Conservation (phyloP, 2,797 vertebrate species). For the Kryptopterus vitreolus region DNA sequence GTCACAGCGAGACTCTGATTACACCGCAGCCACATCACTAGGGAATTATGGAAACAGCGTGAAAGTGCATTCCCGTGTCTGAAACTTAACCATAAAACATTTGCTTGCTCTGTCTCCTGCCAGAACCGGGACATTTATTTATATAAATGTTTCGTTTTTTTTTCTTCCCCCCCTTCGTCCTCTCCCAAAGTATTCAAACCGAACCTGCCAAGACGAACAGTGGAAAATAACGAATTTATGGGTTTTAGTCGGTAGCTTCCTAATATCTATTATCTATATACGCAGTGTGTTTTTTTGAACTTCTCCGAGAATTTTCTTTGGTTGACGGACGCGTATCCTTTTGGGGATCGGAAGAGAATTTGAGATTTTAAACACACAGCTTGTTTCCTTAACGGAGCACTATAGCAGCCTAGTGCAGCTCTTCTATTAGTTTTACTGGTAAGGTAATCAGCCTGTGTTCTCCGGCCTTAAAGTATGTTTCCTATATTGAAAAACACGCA, state of each 20-base stretch:
- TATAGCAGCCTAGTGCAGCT: slow-evolving; percentile 61
- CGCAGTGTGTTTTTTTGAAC: slow-evolving; percentile 51
- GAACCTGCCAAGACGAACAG: slow-evolving; percentile 53
- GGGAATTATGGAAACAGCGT: slow-evolving; percentile 53
- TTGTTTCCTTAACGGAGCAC: slow-evolving; percentile 49
- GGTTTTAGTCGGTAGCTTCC: slow-evolving; percentile 45
- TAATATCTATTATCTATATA: slow-evolving; percentile 41
- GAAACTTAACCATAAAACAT: slow-evolving; percentile 63
- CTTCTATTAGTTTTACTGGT: slow-evolving; percentile 79
- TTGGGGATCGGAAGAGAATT: slow-evolving; percentile 42
- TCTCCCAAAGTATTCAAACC: slow-evolving; percentile 55
- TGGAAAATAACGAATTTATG: slow-evolving; percentile 40
- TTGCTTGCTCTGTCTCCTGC: slow-evolving; percentile 49
- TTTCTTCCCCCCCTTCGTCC: slow-evolving; percentile 46
- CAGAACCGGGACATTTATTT: slow-evolving; percentile 65
- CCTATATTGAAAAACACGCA: slow-evolving; percentile 50
- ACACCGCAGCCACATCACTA: slow-evolving; percentile 53
- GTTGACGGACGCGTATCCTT: slow-evolving; percentile 47
- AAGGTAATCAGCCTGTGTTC: slow-evolving; percentile 71
- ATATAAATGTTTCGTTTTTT: slow-evolving; percentile 55
- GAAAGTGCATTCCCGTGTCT: slow-evolving; percentile 48
- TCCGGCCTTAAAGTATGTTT: slow-evolving; percentile 48
- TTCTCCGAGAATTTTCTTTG: slow-evolving; percentile 49
- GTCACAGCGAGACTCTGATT: slow-evolving; percentile 52
- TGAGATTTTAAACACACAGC: slow-evolving; percentile 58